Evolutionary conservation across 2,113 vertebrate species (phyloP), one percentile per base, ranked within the genome.

Genomic region (Entomyzon cyanotis): DNA sequence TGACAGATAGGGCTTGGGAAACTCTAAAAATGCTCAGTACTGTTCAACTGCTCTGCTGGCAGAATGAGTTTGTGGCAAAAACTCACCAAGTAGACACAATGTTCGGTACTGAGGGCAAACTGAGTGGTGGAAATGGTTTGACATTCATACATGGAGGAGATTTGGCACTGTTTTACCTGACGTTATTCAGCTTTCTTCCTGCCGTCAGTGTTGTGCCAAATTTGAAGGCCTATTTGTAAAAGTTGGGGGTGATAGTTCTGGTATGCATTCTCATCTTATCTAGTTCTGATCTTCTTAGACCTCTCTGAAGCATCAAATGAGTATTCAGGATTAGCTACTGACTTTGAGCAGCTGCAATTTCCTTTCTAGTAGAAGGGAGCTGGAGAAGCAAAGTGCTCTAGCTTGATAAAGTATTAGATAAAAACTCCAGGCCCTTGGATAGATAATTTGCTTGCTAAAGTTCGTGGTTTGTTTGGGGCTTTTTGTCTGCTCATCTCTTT

Each of bases 1-100:
- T n/a, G n/a, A n/a, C n/a, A n/a, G n/a, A n/a, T 8, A 15, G 7
- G 21, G 42, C 21, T 2, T 5, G 10, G 37, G 7, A 2, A 47
- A 13, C 37, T 37, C 58, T 27, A 35, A n/a, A 25, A 82, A 30
- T 0, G 0, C n/a, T 37, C 39, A 15, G 7, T 42, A 10, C 11
- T 56, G 42, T 49, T 15, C 11, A 49, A 4, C 19, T 64, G 50
- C 14, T 49, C 22, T 35, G n/a, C 19, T 64, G 76, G 25, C n/a
- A 25, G 42, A 63, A 33, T 11, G 19, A 16, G 30, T 28, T 84
- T 24, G 35, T 18, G 7, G 15, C 56, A 65, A 60, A 67, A n/a
- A 5, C 13, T 37, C 28, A 11, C 24, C 11, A 19, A 15, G 30
- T 31, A 31, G 42, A 2, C 20, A 30, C 1, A 1, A 20, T 69